Conservation (phyloP, 1,140 invertebrate species). For the Zaprionus davidi region DNA sequence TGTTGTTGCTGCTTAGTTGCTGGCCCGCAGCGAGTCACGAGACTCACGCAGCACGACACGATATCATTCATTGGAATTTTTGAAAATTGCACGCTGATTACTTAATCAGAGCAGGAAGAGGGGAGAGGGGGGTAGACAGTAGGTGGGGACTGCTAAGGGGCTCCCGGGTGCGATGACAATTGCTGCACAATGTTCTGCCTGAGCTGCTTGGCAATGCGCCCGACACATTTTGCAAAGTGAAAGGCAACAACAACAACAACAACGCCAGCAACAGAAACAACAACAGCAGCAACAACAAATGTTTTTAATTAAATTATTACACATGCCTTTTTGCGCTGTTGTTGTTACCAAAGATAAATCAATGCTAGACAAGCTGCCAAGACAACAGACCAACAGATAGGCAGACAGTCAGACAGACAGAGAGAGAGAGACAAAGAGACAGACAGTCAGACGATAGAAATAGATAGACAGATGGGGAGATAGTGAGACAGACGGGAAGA, state of each 20-base stretch:
- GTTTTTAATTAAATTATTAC: conserved; percentile 76
- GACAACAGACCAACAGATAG: conserved; percentile 11
- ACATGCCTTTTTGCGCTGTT: conserved; percentile 45
- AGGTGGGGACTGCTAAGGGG: not conserved
- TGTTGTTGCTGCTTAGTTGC: not conserved
- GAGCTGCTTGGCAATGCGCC: conserved; percentile 24
- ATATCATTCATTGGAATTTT: conserved; percentile 6
- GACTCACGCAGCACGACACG: not conserved
- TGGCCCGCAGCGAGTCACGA: conserved; percentile 9
- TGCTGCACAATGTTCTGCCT: conserved; percentile 41
- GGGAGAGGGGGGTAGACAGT: not conserved
- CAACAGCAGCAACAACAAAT: conserved; percentile 28
- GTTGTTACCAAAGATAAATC: conserved; percentile 63
- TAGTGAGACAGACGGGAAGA: not conserved
- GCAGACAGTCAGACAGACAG: not conserved
- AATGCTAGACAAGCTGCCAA: conserved; percentile 46
- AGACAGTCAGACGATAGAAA: not conserved
- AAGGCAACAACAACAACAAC: conserved; percentile 45
- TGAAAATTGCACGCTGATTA: not conserved
- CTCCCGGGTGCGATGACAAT: not conserved
- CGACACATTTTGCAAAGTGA: conserved; percentile 53
- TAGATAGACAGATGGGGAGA: not conserved
- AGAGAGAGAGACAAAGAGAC: conserved; percentile 24
- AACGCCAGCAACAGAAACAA: conserved; percentile 9
- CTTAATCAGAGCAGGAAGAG: not conserved